A percentile compares a stretch with the other conserved stretches of the same genome.
phyloP scores from a whole-genome alignment of 37 sponge, comb jelly and placozoan species.

The Spongilla lacustris region DNA sequence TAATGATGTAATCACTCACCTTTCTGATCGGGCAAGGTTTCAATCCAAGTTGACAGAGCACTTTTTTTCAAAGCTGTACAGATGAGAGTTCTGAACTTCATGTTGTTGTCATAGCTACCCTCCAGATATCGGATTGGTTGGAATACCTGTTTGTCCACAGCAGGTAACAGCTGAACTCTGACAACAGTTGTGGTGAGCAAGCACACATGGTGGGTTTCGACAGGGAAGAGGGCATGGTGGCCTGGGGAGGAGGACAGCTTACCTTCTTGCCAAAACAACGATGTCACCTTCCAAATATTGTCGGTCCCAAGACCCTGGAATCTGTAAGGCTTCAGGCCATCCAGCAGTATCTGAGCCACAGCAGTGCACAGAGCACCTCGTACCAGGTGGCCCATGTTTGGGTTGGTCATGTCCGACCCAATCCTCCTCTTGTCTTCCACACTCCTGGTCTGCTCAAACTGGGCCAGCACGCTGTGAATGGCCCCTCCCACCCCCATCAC shows the following conservation, averaged over 20 bases:
- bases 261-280: slow-evolving; percentile 69
- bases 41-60: slow-evolving; percentile 37
- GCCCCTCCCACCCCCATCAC: slow-evolving; percentile 54
- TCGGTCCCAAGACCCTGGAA: slow-evolving; percentile 63
- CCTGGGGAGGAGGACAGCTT: neutral
- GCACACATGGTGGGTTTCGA: too few species aligned
- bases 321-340: slow-evolving; percentile 67
- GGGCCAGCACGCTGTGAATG: slow-evolving; percentile 42
- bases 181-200: neutral
- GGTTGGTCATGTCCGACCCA: slow-evolving; percentile 64
- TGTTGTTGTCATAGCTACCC: slow-evolving; percentile 52
- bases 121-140: slow-evolving; percentile 44
- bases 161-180: neutral
- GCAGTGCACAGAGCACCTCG: slow-evolving; percentile 69
- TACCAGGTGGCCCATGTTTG: slow-evolving; percentile 65
- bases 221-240: neutral
- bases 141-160: slow-evolving; percentile 40
- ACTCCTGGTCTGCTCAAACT: slow-evolving; percentile 21
- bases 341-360: slow-evolving; percentile 55
- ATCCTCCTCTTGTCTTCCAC: slow-evolving; percentile 46
- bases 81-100: slow-evolving; percentile 73
- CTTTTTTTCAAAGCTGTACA: slow-evolving; percentile 51
- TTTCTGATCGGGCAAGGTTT: slow-evolving; percentile 43
- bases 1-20: slow-evolving; percentile 13
- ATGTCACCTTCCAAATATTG: slow-evolving; percentile 75